Evolutionary conservation across 2,797 vertebrate genomes (phyloP).

Genomic region (Enteromius viviparus): DNA sequence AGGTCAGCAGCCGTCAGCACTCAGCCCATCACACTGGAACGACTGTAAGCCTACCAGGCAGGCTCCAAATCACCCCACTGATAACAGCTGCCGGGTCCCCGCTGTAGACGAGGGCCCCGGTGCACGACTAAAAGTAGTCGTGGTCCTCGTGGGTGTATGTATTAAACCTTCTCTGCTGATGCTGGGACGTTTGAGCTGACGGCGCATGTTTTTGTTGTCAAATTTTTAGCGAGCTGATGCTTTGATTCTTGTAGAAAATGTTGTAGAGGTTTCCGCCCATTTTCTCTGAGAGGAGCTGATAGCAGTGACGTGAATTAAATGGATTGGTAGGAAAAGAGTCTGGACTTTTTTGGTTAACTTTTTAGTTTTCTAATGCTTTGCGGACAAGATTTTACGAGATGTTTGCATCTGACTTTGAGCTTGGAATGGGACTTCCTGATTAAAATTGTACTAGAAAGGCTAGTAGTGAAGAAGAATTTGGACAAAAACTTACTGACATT

Average conservation of each 20-base stretch:
- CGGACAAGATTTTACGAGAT: neutral
- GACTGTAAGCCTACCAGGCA: conserved; percentile 23
- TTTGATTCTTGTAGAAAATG: neutral
- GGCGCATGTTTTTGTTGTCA: neutral
- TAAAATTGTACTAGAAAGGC: neutral
- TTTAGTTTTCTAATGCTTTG: neutral
- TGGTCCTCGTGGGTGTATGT: neutral
- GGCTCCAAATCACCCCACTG: conserved; percentile 25
- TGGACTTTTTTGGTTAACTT: too few relatives aligned
- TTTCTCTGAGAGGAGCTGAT: neutral
- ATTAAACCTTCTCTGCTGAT: neutral
- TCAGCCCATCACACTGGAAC: conserved; percentile 44
- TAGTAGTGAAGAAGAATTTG: too few relatives aligned
- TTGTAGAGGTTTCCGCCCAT: neutral
- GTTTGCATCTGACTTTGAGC: neutral
- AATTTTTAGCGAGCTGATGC: neutral
- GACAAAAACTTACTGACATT: neutral
- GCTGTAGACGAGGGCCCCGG: conserved; percentile 1
- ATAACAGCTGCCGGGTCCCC: conserved; percentile 51
- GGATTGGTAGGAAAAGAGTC: neutral
- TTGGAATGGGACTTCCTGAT: neutral
- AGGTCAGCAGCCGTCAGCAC: conserved; percentile 47
- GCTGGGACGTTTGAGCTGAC: neutral
- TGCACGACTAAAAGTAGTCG: neutral
- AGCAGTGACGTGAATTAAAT: neutral